These are phyloP conservation scores for Sicus ferrugineus DNA, from an alignment of 2,888 invertebrate genomes.

Conservation along the genomic window DNA sequence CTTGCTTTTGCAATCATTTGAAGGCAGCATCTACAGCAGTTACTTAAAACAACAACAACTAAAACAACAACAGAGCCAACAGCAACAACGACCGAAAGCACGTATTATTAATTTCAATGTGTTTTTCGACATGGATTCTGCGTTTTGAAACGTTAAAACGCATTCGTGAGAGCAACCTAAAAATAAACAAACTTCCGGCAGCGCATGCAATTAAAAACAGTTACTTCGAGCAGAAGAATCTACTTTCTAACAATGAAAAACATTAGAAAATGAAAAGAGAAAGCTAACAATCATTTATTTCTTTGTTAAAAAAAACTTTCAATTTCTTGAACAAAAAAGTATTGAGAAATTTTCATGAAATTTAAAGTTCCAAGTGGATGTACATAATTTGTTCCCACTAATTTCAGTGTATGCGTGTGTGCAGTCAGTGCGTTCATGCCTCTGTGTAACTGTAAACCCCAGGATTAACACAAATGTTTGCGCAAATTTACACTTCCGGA, in stretches of 20 bases:
- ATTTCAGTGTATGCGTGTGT: slow-evolving; percentile 17
- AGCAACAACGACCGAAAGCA: neutral
- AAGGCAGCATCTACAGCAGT: neutral
- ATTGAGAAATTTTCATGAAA: slow-evolving; percentile 2
- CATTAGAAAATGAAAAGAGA: neutral
- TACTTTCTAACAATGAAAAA: neutral
- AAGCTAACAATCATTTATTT: neutral
- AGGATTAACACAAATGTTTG: slow-evolving; percentile 33
- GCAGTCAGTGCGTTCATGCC: neutral
- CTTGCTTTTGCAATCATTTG: too few relatives aligned
- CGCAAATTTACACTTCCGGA: slow-evolving; percentile 32
- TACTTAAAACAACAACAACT: neutral
- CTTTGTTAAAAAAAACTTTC: neutral
- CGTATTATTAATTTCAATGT: slow-evolving; percentile 8
- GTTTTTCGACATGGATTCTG: slow-evolving; percentile 12
- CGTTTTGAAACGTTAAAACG: neutral
- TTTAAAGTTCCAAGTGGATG: neutral
- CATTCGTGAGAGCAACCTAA: neutral
- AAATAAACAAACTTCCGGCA: slow-evolving; percentile 22
- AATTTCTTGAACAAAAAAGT: neutral
- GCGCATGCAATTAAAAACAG: slow-evolving; percentile 26
- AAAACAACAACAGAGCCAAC: neutral
- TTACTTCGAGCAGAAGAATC: slow-evolving; percentile 25
- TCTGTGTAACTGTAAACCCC: slow-evolving; percentile 28
- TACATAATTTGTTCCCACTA: neutral